Evolutionary conservation across 2,888 invertebrate genomes (phyloP), one percentile per base, ranked within the genome.

Genomic region (Tortrix viridana): DNA sequence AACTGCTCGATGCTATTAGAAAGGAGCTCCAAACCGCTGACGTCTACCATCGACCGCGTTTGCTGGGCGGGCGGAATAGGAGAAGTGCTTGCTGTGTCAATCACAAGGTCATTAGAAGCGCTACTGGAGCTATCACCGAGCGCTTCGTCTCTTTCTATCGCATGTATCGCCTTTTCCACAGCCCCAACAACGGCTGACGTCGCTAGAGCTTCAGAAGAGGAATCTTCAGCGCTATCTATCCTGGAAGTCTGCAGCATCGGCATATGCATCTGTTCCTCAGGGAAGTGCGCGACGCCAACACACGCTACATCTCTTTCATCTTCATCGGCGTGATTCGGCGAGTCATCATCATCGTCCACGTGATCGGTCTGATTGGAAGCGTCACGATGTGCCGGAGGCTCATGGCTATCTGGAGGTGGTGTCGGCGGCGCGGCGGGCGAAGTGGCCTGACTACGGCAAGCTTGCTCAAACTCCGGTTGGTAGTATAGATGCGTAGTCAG

Each of bases 1-100:
- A 95, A 95, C 73, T 96, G 96, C 60, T 96, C 96, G 65, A 97
- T 97, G 79, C 97, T 97, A 75, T 97, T 97, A 0, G 97, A 97
- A 22, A 97, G 82, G 44, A 97, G 84, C 79, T 97, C 96, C 37
- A 97, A 85, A 0, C 97, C 97, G 70, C 96, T 96, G 6, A 97
- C 87, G 78, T 97, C 97, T 0, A 96, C 95, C 16, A 82, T 80
- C 1, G 81, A 79, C 26, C 83, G 74, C 1, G 79, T 41, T 2
- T 77, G 69, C 41, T 74, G 75, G 18, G 63, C 5, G 5, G 74
- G 76, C n/a, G 76, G 73, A 3, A 84, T 67, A 0, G 89, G 85
- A 5, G 89, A 83, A 3, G 77, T 74, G 47, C 77, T 80, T 0
- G 84, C 84, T 1, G 92, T 93, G 49, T 93, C 93, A 63, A 92